A percentile compares a stretch with the other conserved stretches of the same genome.
phyloP scores from a whole-genome alignment of 2,113 vertebrate genomes.

The Platycercus adscitus region DNA sequence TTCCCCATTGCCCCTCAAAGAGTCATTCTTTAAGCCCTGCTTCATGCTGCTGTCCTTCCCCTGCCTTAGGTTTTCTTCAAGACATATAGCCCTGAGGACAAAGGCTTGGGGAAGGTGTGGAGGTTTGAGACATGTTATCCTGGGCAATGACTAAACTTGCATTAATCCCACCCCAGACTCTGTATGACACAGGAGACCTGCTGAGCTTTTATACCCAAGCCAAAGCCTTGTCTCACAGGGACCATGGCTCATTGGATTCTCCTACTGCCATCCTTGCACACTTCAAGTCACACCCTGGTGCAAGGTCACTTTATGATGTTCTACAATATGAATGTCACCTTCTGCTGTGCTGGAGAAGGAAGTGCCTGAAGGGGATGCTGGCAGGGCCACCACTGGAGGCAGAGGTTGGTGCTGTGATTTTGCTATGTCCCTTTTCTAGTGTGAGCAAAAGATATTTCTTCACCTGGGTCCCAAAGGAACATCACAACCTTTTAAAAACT shows the following conservation, averaged over 20 bases:
- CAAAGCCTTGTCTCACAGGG: background rate
- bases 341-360: background rate
- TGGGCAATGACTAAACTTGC: background rate
- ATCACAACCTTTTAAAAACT: background rate
- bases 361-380: accelerated
- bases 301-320: background rate
- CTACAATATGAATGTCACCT: background rate
- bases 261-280: background rate
- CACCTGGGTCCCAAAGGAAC: background rate
- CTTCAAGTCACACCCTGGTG: background rate
- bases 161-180: background rate
- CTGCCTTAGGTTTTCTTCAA: background rate
- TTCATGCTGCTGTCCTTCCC: background rate
- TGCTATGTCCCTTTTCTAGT: background rate
- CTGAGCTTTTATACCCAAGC: background rate
- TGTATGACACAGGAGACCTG: background rate
- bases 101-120: background rate
- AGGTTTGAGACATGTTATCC: background rate
- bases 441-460: background rate
- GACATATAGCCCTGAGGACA: background rate
- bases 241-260: background rate
- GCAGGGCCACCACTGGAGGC: background rate
- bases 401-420: background rate
- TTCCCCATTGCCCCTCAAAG: background rate
- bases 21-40: accelerated